Evolutionary conservation across 2,797 vertebrate species (phyloP).

Genomic region (Heterohyrax brucei): DNA sequence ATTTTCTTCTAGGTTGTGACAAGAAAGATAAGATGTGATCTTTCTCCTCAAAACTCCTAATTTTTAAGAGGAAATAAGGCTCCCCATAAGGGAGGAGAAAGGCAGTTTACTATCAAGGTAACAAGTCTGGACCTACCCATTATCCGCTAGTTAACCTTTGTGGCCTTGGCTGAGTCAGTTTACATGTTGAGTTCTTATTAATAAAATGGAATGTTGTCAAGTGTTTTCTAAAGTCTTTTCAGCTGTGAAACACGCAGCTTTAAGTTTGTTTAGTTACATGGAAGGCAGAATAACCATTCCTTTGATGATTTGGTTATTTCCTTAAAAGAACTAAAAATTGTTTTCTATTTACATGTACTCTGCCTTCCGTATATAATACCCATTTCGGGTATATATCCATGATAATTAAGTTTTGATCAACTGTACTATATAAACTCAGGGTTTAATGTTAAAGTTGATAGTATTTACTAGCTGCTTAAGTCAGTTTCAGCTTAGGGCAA

Average conservation of each 20-base stretch:
- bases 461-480: background rate
- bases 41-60: background rate
- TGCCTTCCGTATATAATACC: conserved; percentile 16
- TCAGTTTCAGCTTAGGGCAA: background rate
- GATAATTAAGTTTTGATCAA: conserved; percentile 59
- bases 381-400: background rate
- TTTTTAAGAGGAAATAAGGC: conserved; percentile 61
- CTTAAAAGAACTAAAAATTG: conserved; percentile 6
- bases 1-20: conserved; percentile 7
- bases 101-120: background rate
- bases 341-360: conserved; percentile 8
- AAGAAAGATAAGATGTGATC: conserved; percentile 9
- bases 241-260: conserved; percentile 6
- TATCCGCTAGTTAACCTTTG: background rate
- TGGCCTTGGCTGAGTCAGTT: conserved; percentile 1
- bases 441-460: conserved; percentile 37
- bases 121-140: background rate
- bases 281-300: conserved; percentile 33
- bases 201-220: background rate
- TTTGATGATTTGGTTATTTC: conserved; percentile 16
- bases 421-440: conserved; percentile 13
- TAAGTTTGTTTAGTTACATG: conserved; percentile 37
- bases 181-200: background rate
- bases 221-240: conserved; percentile 40
- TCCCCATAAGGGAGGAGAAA: background rate